These are phyloP conservation scores for Lycocerus yunnanus DNA, from an alignment of 2,888 invertebrate species.

Conservation along the genomic window DNA sequence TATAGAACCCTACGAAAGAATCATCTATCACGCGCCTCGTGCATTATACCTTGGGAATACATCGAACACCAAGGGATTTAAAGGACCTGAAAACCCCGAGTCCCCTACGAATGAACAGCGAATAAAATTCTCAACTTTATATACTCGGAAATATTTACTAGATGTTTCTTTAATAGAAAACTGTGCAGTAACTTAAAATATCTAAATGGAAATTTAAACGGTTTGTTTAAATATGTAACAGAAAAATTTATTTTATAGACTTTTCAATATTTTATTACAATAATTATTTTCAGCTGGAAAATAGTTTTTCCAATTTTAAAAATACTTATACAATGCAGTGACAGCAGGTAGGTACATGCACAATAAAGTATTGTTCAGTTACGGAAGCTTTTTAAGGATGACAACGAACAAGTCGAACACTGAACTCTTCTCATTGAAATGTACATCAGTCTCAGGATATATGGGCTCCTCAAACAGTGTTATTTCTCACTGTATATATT, in stretches of 20 bases:
- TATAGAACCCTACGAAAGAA: slow-evolving; percentile 27
- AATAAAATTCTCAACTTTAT: slow-evolving; percentile 31
- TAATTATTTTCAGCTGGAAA: neutral
- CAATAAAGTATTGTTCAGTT: neutral
- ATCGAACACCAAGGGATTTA: slow-evolving; percentile 32
- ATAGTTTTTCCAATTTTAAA: neutral
- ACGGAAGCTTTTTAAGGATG: neutral
- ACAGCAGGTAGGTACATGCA: neutral
- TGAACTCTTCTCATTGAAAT: neutral
- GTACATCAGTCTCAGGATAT: neutral
- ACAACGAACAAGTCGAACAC: neutral
- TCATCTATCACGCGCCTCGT: slow-evolving; percentile 35
- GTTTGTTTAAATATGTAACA: neutral
- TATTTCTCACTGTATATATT: neutral
- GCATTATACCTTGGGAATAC: slow-evolving; percentile 31
- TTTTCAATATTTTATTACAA: neutral
- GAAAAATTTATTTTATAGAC: neutral
- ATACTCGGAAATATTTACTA: slow-evolving; percentile 21
- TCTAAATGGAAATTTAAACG: neutral
- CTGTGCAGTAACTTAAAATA: slow-evolving; percentile 17
- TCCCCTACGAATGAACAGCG: slow-evolving; percentile 22
- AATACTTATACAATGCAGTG: neutral
- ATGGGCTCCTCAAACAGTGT: neutral
- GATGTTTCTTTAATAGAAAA: slow-evolving; percentile 16
- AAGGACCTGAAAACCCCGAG: slow-evolving; percentile 25